Conservation (phyloP, 2,888 invertebrate species). For the Stenchaetothrips biformis region DNA sequence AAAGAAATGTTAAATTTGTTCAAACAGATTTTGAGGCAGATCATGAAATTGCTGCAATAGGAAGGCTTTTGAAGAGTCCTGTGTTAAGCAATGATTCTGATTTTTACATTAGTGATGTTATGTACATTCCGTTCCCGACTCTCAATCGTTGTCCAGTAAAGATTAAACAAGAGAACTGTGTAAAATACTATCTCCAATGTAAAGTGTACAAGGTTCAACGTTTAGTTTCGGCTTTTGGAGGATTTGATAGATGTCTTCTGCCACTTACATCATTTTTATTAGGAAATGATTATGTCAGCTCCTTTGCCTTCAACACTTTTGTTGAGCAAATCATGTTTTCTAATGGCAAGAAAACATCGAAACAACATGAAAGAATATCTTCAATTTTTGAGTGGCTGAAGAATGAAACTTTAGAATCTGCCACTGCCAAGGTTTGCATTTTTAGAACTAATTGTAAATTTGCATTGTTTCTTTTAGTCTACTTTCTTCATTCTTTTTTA, state of each 20-base stretch:
- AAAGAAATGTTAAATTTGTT: conserved; percentile 61
- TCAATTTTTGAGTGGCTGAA: conserved; percentile 71
- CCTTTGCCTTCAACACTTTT: conserved; percentile 63
- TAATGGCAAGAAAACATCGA: conserved; percentile 50
- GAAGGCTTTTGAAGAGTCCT: conserved; percentile 72
- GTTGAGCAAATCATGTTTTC: conserved; percentile 59
- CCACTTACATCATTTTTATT: conserved; percentile 76
- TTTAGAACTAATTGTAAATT: background rate
- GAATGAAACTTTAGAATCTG: conserved; percentile 63
- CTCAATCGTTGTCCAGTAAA: conserved; percentile 50
- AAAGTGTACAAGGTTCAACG: conserved; percentile 67
- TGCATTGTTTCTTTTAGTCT: background rate
- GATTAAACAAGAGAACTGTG: conserved; percentile 39
- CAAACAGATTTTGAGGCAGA: conserved; percentile 87
- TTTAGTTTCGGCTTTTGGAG: conserved; percentile 61
- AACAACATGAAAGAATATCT: conserved; percentile 52
- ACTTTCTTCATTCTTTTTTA: conserved; percentile 5
- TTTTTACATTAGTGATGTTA: conserved; percentile 81
- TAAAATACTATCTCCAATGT: conserved; percentile 55
- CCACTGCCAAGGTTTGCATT: conserved; percentile 52
- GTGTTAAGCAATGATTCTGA: conserved; percentile 91
- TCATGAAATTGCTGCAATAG: conserved; percentile 76
- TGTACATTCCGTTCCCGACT: conserved; percentile 72
- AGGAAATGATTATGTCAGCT: conserved; percentile 84
- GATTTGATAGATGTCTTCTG: conserved; percentile 60